Evolutionary conservation across 2,113 vertebrate genomes (phyloP), one percentile per base, ranked within the genome.

Genomic region (Scophthalmus maximus): DNA sequence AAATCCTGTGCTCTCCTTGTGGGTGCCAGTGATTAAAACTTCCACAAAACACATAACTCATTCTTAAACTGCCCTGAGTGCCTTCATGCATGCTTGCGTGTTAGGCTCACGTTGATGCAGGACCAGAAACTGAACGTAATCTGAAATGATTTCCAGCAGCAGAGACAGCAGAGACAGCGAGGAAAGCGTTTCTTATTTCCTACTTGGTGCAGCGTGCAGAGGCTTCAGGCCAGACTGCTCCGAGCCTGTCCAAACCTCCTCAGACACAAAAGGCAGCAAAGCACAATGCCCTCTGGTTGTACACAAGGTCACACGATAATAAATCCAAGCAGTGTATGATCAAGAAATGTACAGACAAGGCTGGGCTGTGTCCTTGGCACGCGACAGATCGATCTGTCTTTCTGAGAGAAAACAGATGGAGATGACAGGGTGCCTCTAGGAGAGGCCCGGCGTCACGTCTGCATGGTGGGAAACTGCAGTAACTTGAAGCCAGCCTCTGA

Each of bases 121-220:
- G 25, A 68, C 52, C 65, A 65, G 69, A 65, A 65, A 56, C 20
- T 32, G 53, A 84, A 72, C 57, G 26, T 60, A 51, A 84, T 72
- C 78, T 56, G 26, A 63, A 69, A 64, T 59, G 3, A 61, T 32
- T 85, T 83, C 78, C 78, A 73, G 67, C 53, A 68, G 8, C 32
- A 74, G 65, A 79, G 77, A 75, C 62, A 17, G 63, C 12, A 18
- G 62, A 68, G 76, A 49, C 52, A 15, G 70, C 44, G 9, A 15
- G 69, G 46, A 8, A 62, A 72, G 78, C 85, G 79, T 66, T 86
- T 83, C 59, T 68, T 44, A 84, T 90, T 88, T 89, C 79, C 76
- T 58, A 69, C 82, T 89, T 79, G 61, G 27, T 51, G 82, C 62
- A 6, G 63, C 5, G 1, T 9, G 34, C n/a, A 6, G n/a, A 62